Evolutionary conservation across 2,113 vertebrate species (phyloP).

Genomic region (Illadopsis cleaveri): DNA sequence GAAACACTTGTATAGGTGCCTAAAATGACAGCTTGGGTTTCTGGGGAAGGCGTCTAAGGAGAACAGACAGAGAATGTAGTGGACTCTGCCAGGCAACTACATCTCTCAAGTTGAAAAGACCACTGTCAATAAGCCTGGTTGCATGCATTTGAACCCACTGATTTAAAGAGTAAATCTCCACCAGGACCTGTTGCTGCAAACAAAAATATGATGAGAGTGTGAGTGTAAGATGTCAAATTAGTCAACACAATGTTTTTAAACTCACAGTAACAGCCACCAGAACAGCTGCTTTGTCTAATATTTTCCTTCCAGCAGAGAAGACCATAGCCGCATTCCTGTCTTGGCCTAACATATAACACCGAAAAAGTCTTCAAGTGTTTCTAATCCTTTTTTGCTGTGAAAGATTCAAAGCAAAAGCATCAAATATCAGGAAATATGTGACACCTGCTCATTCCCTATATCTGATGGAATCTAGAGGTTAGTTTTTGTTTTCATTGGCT

Average conservation of each 20-base stretch:
- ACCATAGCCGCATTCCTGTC: background rate
- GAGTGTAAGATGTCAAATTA: background rate
- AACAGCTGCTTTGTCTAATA: conserved; percentile 3
- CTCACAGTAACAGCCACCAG: background rate
- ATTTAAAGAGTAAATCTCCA: background rate
- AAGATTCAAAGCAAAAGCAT: conserved; percentile 1
- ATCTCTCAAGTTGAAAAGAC: background rate
- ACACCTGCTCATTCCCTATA: background rate
- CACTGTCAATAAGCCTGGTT: background rate
- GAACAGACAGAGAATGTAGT: background rate
- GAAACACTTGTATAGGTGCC: background rate
- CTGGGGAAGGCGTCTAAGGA: background rate
- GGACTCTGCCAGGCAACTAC: background rate
- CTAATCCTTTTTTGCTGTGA: background rate
- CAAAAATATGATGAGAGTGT: background rate
- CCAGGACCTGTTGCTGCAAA: background rate
- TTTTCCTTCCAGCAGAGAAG: conserved; percentile 8
- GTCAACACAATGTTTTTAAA: background rate
- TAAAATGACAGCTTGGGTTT: background rate
- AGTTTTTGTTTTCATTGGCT: background rate
- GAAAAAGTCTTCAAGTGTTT: background rate
- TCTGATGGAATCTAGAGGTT: background rate
- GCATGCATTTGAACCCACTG: background rate
- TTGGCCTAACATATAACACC: background rate
- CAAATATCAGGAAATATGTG: background rate